Conservation (phyloP, 2,797 vertebrate genomes). For the Novumbra hubbsi region DNA sequence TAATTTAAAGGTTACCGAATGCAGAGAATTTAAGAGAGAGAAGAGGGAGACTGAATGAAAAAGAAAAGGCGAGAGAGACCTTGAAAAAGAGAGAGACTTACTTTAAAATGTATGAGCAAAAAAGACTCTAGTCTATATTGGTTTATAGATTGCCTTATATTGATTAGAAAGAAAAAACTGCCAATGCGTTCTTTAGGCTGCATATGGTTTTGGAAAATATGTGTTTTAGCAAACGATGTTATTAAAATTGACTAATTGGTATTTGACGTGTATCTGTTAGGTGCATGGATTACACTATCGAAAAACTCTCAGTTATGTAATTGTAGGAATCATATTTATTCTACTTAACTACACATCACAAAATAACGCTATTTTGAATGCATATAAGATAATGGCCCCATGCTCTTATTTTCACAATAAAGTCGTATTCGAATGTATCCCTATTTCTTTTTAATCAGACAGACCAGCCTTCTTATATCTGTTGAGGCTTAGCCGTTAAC, state of each 20-base stretch:
- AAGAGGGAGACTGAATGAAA: not conserved
- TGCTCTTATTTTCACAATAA: conserved; percentile 53
- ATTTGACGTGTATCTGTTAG: conserved; percentile 12
- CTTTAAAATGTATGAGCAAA: not conserved
- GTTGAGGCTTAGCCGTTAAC: conserved; percentile 20
- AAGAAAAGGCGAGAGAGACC: not conserved
- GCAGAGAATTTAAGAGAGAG: not conserved
- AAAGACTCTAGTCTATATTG: not conserved
- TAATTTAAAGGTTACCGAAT: not conserved
- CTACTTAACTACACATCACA: conserved; percentile 47
- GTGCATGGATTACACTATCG: conserved; percentile 48
- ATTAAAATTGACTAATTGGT: conserved; percentile 39
- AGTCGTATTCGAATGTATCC: conserved; percentile 59
- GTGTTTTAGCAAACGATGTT: conserved; percentile 26
- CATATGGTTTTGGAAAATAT: not conserved
- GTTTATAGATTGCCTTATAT: not conserved
- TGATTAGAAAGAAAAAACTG: not conserved
- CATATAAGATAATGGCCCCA: too few species aligned
- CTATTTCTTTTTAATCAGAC: conserved; percentile 55
- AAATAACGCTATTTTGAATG: conserved; percentile 43
- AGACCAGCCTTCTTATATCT: conserved; percentile 35
- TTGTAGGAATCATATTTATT: conserved; percentile 57
- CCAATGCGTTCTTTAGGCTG: not conserved
- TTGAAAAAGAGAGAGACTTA: not conserved
- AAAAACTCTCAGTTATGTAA: conserved; percentile 43